These are phyloP conservation scores for Drosophila bocki DNA, from an alignment of 1,140 invertebrate species.

Conservation along the genomic window DNA sequence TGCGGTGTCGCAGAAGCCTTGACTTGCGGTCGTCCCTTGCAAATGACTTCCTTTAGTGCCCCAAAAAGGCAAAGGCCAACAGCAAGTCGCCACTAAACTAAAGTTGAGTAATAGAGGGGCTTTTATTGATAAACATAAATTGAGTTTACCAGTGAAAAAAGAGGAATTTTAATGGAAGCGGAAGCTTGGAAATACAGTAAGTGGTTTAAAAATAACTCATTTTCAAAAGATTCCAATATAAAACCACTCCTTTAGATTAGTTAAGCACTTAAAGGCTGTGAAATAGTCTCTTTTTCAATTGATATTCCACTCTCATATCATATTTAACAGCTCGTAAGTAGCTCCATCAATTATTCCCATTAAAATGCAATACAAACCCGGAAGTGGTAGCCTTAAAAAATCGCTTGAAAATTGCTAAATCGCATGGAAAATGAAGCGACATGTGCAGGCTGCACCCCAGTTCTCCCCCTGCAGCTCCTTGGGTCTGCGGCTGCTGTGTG, in stretches of 20 bases:
- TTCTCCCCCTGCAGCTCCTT: background rate
- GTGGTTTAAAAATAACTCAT: background rate
- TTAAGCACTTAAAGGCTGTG: background rate
- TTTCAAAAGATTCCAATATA: background rate
- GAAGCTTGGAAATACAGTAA: background rate
- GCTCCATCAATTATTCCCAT: background rate
- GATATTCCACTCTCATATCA: background rate
- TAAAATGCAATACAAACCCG: background rate
- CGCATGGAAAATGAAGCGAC: conserved; percentile 44
- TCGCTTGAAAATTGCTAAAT: conserved; percentile 36
- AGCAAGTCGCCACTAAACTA: background rate
- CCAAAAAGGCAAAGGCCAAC: background rate
- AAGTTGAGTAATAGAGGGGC: conserved; percentile 3
- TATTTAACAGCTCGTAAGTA: background rate
- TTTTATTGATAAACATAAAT: conserved; percentile 28
- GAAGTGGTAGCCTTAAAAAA: conserved; percentile 1
- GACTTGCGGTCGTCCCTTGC: conserved; percentile 33
- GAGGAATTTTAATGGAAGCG: conserved; percentile 4
- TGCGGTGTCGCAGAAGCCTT: conserved; percentile 24
- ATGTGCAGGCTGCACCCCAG: conserved; percentile 7
- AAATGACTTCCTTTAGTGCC: conserved; percentile 34
- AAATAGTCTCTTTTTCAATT: background rate
- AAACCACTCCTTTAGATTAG: background rate
- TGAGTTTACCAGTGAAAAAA: conserved; percentile 9
- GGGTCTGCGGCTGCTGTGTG: conserved; percentile 8